Base-by-base conservation (phyloP, 2,113 vertebrate genomes). In the Sorex fumeus region DNA sequence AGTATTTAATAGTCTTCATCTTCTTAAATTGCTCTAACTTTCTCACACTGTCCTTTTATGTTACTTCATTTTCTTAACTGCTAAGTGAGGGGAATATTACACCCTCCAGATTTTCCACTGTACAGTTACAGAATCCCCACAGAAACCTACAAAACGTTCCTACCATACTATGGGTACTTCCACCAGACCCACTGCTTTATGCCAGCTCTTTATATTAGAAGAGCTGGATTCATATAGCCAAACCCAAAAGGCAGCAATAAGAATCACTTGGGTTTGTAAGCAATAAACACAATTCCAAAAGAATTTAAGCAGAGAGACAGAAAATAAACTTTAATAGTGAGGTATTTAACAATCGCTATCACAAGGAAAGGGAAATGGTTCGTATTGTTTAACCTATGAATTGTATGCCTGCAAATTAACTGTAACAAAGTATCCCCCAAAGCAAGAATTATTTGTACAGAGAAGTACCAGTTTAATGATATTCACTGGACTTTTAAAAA, bases 21-120 rank as follows among this genome's bases (percentile, higher is more conserved):
- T 93, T 60, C 81, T 91, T 93, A 94, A 95, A 84, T 85, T 96
- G 34, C 93, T 94, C 21, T 95, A 96, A 97, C 74, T 93, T 85
- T 57, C 72, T 93, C 78, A 90, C 30, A 90, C 28, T 81, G 27
- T 90, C 93, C 66, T 94, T 94, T 91, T 86, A 40, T 66, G 81
- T 72, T 93, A 66, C 66, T 94, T 96, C 81, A 94, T 91, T 95
- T 96, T 96, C 94, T 87, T 95, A 93, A 91, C 82, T 91, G 45
- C 82, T 66, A 89, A 92, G 75, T 90, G 82, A 93, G 36, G 80
- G 50, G 75, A 85, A 79, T 87, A 81, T 79, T 40, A 82, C 8
- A 79, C 28, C 78, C 77, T 79, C 82, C 71, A 95, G 74, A 77
- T 81, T 84, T 96, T 70, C 85, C 81, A 89, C 47, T 81, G 40